Conservation (phyloP, 2,888 invertebrate genomes). For the Leptinotarsa rubiginosa region DNA sequence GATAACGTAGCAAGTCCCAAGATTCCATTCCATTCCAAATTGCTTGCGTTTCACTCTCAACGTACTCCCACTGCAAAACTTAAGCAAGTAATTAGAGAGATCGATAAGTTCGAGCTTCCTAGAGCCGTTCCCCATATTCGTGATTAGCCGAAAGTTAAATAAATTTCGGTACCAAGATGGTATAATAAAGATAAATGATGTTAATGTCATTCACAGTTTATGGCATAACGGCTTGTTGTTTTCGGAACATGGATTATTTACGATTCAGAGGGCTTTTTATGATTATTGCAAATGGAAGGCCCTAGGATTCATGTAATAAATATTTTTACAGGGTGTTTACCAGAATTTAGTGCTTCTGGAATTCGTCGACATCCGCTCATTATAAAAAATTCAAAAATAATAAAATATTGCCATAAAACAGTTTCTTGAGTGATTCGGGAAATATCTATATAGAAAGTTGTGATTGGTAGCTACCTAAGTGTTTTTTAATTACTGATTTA, state of each 20-base stretch:
- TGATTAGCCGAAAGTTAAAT: conserved; percentile 43
- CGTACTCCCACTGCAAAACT: conserved; percentile 22
- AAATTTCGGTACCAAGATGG: conserved; percentile 42
- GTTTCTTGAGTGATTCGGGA: too few species aligned
- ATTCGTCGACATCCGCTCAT: not conserved
- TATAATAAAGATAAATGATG: conserved; percentile 46
- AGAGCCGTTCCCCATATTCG: conserved; percentile 41
- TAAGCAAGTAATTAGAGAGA: conserved; percentile 35
- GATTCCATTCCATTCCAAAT: conserved; percentile 14
- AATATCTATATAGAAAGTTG: too few species aligned
- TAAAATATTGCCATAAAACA: too few species aligned
- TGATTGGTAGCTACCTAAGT: too few species aligned
- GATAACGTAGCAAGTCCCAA: not conserved
- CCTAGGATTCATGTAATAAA: conserved; percentile 7
- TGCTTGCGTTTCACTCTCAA: conserved; percentile 15
- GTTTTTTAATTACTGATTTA: too few species aligned
- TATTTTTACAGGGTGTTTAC: not conserved
- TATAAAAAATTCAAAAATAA: too few species aligned
- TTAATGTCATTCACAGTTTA: conserved; percentile 46
- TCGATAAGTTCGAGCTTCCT: conserved; percentile 37
- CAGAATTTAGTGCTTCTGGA: not conserved
- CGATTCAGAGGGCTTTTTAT: conserved; percentile 24
- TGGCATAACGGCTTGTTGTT: conserved; percentile 39
- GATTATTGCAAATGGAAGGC: conserved; percentile 22
- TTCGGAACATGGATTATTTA: conserved; percentile 36